phyloP scores from a whole-genome alignment of 2,888 invertebrate species.

The Thera obeliscata region DNA sequence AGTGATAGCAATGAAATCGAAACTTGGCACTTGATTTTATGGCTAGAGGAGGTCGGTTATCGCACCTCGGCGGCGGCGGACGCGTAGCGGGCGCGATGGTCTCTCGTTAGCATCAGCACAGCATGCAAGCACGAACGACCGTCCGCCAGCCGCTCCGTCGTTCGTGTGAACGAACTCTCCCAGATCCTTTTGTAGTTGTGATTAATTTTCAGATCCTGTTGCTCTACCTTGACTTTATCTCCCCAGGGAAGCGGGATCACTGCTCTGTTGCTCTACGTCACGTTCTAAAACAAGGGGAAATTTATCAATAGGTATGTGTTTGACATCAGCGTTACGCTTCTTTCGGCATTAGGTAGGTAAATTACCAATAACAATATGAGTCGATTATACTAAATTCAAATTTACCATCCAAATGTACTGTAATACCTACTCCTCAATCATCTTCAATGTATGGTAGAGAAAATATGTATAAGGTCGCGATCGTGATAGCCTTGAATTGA shows the following conservation, averaged over 20 bases:
- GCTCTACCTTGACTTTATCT: constrained; percentile 49
- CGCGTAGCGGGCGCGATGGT: constrained; percentile 57
- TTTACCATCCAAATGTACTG: too few species aligned
- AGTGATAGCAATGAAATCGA: constrained; percentile 72
- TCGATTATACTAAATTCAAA: too few species aligned
- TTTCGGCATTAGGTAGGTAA: too few species aligned
- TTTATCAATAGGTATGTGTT: constrained; percentile 6
- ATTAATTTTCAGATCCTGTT: constrained; percentile 46
- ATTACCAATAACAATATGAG: too few species aligned
- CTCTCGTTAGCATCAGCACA: constrained; percentile 59
- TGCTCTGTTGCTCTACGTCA: constrained; percentile 30
- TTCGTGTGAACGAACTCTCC: constrained; percentile 46
- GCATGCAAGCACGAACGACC: constrained; percentile 49
- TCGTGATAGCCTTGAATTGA: too few species aligned
- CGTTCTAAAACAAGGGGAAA: constrained; percentile 36
- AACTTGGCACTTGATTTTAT: constrained; percentile 61
- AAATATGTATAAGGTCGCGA: too few species aligned
- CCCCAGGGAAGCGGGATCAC: constrained; percentile 42
- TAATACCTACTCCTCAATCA: too few species aligned
- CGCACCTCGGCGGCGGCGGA: constrained; percentile 61
- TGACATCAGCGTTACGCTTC: constrained; percentile 1
- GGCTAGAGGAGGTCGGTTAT: constrained; percentile 66
- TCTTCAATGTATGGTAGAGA: too few species aligned
- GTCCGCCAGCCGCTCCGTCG: constrained; percentile 48
- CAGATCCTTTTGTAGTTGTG: constrained; percentile 39